Percentiles rank a stretch among this genome's conserved stretches.
phyloP scores from a whole-genome alignment of 2,797 vertebrate genomes.

The Amniataba percoides region DNA sequence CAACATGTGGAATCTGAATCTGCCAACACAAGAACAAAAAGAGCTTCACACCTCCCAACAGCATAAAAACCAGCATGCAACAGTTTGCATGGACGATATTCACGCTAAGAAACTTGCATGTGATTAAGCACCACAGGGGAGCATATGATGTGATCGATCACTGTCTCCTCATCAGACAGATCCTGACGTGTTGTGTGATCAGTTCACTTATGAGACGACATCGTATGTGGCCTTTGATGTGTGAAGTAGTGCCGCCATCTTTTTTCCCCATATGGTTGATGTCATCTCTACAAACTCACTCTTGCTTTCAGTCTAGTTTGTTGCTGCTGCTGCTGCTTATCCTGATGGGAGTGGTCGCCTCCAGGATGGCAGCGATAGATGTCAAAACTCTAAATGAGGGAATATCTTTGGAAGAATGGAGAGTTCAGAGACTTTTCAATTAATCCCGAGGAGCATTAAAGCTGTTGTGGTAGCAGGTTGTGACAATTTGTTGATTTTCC shows the following conservation, averaged over 20 bases:
- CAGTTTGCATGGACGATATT: neutral
- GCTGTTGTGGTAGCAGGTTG: too few relatives aligned
- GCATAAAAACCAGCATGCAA: neutral
- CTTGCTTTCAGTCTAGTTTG: neutral
- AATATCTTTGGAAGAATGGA: too few relatives aligned
- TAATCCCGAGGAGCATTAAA: too few relatives aligned
- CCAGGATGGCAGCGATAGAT: too few relatives aligned
- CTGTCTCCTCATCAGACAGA: neutral
- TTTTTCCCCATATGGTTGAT: neutral
- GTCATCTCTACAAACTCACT: neutral
- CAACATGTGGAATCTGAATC: conserved; percentile 4
- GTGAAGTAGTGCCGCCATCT: neutral
- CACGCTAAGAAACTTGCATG: conserved; percentile 23
- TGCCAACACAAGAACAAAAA: neutral
- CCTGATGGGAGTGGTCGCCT: too few relatives aligned
- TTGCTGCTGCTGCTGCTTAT: too few relatives aligned
- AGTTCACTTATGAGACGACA: neutral
- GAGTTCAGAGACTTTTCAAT: too few relatives aligned
- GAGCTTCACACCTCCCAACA: neutral
- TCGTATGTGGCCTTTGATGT: neutral
- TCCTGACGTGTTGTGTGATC: neutral
- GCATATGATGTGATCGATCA: neutral
- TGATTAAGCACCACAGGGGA: conserved; percentile 12
- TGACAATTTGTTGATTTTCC: too few relatives aligned
- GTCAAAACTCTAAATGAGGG: too few relatives aligned